Evolutionary conservation across 1,140 invertebrate genomes (phyloP).

Genomic region (Drosophila nannoptera): DNA sequence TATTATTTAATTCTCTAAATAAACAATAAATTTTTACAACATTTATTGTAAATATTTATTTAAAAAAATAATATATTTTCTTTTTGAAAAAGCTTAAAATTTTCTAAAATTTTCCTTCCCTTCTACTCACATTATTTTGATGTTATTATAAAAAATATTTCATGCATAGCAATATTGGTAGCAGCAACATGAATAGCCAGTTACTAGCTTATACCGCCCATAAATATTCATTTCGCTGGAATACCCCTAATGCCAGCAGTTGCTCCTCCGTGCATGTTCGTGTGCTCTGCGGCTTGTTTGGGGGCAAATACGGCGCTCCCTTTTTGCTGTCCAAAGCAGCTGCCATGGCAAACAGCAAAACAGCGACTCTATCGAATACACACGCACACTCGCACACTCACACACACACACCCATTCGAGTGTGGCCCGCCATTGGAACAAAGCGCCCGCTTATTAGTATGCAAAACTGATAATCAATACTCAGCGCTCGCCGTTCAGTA

Average conservation of each 20-base stretch:
- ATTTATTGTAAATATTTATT: neutral
- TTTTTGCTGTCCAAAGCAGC: conserved; percentile 28
- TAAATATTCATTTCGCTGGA: conserved; percentile 1
- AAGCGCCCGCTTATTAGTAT: conserved; percentile 62
- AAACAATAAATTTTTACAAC: neutral
- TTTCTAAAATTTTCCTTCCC: too few species aligned
- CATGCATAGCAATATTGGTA: too few species aligned
- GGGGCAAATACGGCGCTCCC: conserved; percentile 13
- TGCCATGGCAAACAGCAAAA: conserved; percentile 49
- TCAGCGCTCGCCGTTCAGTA: conserved; percentile 31
- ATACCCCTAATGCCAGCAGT: conserved; percentile 21
- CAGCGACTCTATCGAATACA: conserved; percentile 17
- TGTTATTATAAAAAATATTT: too few species aligned
- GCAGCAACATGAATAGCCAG: neutral
- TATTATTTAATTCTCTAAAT: neutral
- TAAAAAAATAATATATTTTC: neutral
- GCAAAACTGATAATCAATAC: conserved; percentile 76
- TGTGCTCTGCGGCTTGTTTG: conserved; percentile 1
- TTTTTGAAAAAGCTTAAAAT: neutral
- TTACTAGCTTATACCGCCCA: neutral
- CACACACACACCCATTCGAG: conserved; percentile 13
- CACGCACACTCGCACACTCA: conserved; percentile 7
- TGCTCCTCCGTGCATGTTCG: neutral
- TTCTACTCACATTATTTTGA: too few species aligned
- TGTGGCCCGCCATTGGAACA: conserved; percentile 27